Evolutionary conservation across 37 sponge, comb jelly and placozoan genomes (phyloP), one percentile per base, ranked within the genome.

Genomic region (Tethya wilhelma): DNA sequence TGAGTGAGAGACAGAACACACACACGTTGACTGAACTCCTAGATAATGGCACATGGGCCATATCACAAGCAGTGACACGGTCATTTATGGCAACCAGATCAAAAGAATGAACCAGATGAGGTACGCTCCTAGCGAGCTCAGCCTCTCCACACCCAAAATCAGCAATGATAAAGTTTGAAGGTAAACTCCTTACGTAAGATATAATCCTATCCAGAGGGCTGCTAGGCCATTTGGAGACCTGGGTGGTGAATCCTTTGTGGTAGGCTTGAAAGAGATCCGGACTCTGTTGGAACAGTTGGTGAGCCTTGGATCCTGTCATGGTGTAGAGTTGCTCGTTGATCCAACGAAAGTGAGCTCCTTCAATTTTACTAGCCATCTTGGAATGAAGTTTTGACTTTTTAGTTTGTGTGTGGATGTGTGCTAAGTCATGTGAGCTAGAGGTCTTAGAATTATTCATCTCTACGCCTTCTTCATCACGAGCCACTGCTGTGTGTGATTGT

Each of bases 71-170:
- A 29, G 84, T 90, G 14, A 98, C 91, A 56, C 71, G 77, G 4
- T 58, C 75, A 33, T 93, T 90, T 30, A 29, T 38, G 37, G 97
- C 74, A 7, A 96, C 96, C n/a, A 98, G 71, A 81, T 98, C 99
- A 75, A 94, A 96, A 31, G 94, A 96, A 60, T 88, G 84, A 28
- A 96, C 99, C 20, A 59, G 77, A 1, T 94, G 85, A 0, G 71
- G 83, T 0, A 96, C 92, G 30, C 79, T 88, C 37, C 53, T 81
- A 19, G 93, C 92, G 26, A 98, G 79, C 37, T 75, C 75, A 19
- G 88, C 99, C 49, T 93, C 93, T 23, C 99, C 99, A 78, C 99
- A 98, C 0, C 99, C 99, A 80, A 98, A 83, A 79, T 98, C 99
- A 67, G 96, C 96, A 36, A 96, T 69, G 17, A 91, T 45, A 28